Conservation (phyloP, 1,140 invertebrate genomes). For the Zelostemma sp. region DNA sequence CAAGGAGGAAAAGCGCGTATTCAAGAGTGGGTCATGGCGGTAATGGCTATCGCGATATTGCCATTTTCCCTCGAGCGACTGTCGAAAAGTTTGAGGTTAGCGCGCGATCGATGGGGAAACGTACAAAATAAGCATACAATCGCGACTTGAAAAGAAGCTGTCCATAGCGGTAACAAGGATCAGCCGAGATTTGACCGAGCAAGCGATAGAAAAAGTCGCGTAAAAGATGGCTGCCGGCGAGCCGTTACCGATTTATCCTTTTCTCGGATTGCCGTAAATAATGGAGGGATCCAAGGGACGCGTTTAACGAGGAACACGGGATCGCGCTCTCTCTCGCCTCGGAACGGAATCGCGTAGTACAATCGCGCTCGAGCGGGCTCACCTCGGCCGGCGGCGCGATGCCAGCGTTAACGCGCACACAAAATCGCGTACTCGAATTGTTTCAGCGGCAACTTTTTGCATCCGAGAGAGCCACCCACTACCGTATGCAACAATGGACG, state of each 20-base stretch:
- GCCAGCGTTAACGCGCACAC: neutral
- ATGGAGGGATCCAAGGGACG: neutral
- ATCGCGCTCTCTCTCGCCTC: neutral
- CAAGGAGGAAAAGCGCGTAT: conserved; percentile 18
- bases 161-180: too few relatives aligned
- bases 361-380: neutral
- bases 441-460: neutral
- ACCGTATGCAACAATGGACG: conserved; percentile 31
- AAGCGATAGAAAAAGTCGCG: conserved; percentile 68
- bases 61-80: neutral
- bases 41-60: conserved; percentile 21
- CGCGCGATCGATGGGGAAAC: neutral
- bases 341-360: neutral
- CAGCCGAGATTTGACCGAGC: too few relatives aligned
- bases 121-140: too few relatives aligned
- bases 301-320: neutral
- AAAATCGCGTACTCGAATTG: neutral
- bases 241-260: conserved; percentile 72
- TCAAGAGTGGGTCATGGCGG: conserved; percentile 41
- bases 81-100: conserved; percentile 4
- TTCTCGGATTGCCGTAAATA: conserved; percentile 66
- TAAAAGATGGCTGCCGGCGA: conserved; percentile 73
- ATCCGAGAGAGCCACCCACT: conserved; percentile 9
- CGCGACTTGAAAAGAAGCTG: too few relatives aligned
- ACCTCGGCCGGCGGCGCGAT: neutral